These are phyloP conservation scores for Cervus canadensis DNA, from an alignment of 2,113 vertebrate species.

Conservation along the genomic window DNA sequence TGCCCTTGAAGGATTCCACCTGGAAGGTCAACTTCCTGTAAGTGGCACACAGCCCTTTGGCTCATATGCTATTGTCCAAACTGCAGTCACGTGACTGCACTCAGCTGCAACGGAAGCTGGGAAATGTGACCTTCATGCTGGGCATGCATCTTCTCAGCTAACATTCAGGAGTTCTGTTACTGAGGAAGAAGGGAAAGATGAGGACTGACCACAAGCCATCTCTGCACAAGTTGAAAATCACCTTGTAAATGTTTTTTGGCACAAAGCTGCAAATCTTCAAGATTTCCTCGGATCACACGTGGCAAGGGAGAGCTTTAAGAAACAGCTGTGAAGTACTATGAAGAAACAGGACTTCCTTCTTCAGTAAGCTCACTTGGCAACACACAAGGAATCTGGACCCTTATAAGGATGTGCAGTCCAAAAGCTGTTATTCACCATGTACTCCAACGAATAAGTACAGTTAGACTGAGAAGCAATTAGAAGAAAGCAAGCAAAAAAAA, in stretches of 20 bases:
- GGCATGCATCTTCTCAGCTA: background rate
- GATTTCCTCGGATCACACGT: background rate
- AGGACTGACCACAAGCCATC: no score
- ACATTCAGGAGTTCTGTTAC: background rate
- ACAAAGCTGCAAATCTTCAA: background rate
- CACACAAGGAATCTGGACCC: background rate
- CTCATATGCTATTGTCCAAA: background rate
- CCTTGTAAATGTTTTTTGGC: background rate
- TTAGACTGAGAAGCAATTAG: background rate
- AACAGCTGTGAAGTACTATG: background rate
- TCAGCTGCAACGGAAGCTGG: background rate
- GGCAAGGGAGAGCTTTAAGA: background rate
- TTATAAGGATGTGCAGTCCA: rapidly evolving
- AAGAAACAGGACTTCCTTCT: background rate
- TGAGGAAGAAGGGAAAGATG: background rate
- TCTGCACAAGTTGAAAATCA: background rate
- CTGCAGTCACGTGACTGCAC: background rate
- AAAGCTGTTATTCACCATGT: background rate
- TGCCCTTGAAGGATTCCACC: background rate
- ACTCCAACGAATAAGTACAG: background rate
- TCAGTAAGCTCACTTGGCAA: background rate
- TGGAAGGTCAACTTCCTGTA: background rate
- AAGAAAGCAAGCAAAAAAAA: background rate
- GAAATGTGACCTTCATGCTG: background rate
- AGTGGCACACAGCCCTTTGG: background rate